Evolutionary conservation across 2,888 invertebrate genomes (phyloP).

Genomic region (Phortica okadai): DNA sequence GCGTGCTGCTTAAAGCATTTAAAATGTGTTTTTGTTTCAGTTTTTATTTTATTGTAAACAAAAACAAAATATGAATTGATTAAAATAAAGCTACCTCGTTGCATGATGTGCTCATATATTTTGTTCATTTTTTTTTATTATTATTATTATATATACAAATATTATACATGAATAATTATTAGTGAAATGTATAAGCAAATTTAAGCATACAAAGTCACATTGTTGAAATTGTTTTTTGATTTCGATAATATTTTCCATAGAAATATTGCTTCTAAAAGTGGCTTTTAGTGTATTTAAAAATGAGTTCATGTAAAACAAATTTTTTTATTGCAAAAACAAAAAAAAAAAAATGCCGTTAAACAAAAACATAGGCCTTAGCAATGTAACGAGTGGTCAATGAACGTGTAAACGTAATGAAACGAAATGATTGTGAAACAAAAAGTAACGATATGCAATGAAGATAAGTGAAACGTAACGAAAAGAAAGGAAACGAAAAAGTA

Average conservation of each 20-base stretch:
- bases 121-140: constrained; percentile 19
- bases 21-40: background rate
- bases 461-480: too few relatives aligned
- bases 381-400: too few relatives aligned
- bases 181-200: background rate
- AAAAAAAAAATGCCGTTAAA: background rate
- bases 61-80: background rate
- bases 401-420: too few relatives aligned
- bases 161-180: background rate
- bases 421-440: too few relatives aligned
- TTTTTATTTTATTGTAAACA: background rate
- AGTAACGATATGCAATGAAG: too few relatives aligned
- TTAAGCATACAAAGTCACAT: too few relatives aligned
- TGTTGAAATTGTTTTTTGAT: too few relatives aligned
- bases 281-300: too few relatives aligned
- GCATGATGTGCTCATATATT: constrained; percentile 50
- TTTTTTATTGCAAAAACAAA: background rate
- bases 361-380: too few relatives aligned
- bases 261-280: too few relatives aligned
- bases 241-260: too few relatives aligned
- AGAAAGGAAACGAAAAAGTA: too few relatives aligned
- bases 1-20: constrained; percentile 14
- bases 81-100: constrained; percentile 53
- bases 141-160: background rate
- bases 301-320: background rate